Evolutionary conservation across 2,797 vertebrate species (phyloP), one percentile per base, ranked within the genome.

Genomic region (Pangasius macronema): DNA sequence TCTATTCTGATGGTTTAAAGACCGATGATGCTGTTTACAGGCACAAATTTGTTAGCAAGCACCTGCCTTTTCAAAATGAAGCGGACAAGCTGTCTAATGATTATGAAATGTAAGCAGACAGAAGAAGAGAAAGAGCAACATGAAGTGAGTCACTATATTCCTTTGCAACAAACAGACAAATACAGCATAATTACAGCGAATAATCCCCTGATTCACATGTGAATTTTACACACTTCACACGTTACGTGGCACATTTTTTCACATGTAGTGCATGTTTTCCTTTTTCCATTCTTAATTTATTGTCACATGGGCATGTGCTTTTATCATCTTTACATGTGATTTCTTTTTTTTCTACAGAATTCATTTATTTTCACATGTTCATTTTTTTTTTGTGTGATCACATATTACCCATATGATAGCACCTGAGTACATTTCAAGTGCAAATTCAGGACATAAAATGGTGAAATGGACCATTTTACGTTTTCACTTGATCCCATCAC

Each of bases 1-100:
- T 79, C 92, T 92, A 27, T 91, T 88, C 82, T 92, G 59, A 67
- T 80, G 77, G 87, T 91, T 83, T 72, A 86, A 86, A 86, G 86
- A 91, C 75, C 14, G 24, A 57, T 82, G 84, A 85, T 75, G 82
- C 83, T 89, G 87, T 87, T 87, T 86, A 61, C 57, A 8, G 20
- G 83, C 18, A 51, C 65, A 73, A 77, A 77, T 83, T 51, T 83
- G 75, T 36, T 63, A 84, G 83, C 77, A 68, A 79, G 36, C 80
- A 83, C 42, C 55, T 49, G 72, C 53, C 70, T 39, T 80, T 72
- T 79, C 75, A 39, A 42, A 65, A 63, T 73, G 77, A 63, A 72
- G 73, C 72, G 42, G 55, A 70, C 13, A 7, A 11, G 22, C 65
- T 68, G 33, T 55, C 42, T 36, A 81, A 83, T 77, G 36, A 76